Evolutionary conservation across 2,888 invertebrate genomes (phyloP), one percentile per base, ranked within the genome.

Genomic region (Zaprionus obscuricornis): DNA sequence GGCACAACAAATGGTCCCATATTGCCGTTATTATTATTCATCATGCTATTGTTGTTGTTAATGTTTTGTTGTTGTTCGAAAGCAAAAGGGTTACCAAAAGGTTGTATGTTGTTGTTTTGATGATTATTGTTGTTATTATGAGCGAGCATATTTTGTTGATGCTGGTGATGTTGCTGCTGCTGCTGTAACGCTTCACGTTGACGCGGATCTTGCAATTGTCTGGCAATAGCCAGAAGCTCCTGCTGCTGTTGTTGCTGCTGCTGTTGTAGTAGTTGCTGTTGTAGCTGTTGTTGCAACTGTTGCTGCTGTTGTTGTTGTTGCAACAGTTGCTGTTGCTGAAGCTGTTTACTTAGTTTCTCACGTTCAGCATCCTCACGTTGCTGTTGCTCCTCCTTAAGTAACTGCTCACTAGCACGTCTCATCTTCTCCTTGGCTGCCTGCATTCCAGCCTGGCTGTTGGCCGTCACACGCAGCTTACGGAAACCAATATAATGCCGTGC

Each of bases 401-500:
- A 58, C 64, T 87, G 87, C 22, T 90, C 91, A 36, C 83, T 86
- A 27, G 91, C 91, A 0, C 91, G 83, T 0, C 87, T 81, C 91
- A 92, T 85, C 62, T 92, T 87, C 72, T 91, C 79, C 63, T 91
- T 91, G 2, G 91, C 91, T 24, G 91, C 90, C 11, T 92, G 92
- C 83, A 93, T 95, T 39, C 93, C 93, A 0, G 92, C 92, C 43
- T 93, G 92, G 0, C 92, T 90, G 55, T 94, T 92, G 0, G 93
- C 90, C 0, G 91, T 91, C 2, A 95, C 92, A 0, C 91, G 92
- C 0, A 95, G 91, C 8, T 91, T 90, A 55, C 95, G 93, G 42
- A 93, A 92, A 0, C 94, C 94, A 56, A 96, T 94, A 22, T 92
- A 85, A 78, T 93, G 93, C 37, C 90, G 91, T 0, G 92, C 91